Evolutionary conservation across 35 echinoderm and acorn worm genomes (phyloP).

Genomic region (Stichopus chloronotus): DNA sequence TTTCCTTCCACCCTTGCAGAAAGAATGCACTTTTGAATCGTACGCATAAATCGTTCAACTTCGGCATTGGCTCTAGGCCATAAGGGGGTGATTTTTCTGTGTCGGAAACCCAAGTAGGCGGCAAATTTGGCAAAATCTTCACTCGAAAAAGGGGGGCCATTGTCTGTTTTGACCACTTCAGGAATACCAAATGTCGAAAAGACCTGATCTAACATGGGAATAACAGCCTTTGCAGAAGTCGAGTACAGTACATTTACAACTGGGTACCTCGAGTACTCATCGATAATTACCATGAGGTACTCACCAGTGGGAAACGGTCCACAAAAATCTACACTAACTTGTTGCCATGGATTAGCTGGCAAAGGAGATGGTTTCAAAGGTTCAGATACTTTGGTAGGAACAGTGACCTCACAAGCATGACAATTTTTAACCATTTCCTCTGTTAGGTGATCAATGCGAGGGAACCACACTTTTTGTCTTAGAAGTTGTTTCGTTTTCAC

Average conservation of each 20-base stretch:
- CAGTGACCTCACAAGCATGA: slow-evolving; percentile 14
- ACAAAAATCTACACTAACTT: slow-evolving; percentile 76
- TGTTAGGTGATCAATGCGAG: slow-evolving; percentile 23
- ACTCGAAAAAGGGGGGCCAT: slow-evolving; percentile 66
- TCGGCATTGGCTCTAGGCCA: slow-evolving; percentile 79
- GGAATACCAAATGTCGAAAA: slow-evolving; percentile 62
- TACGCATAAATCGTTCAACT: slow-evolving; percentile 72
- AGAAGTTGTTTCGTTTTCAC: slow-evolving; percentile 50
- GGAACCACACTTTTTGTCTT: slow-evolving; percentile 55
- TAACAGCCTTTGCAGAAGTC: slow-evolving; percentile 67
- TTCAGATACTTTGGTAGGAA: background rate
- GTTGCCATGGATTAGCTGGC: slow-evolving; percentile 44
- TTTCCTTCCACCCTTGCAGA: slow-evolving; percentile 35
- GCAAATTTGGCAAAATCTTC: no score
- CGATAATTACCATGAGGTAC: slow-evolving; percentile 57
- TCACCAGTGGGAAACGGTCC: slow-evolving; percentile 62
- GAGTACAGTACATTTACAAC: slow-evolving; percentile 67
- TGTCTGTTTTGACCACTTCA: slow-evolving; percentile 62
- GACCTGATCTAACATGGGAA: slow-evolving; percentile 52
- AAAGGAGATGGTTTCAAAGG: slow-evolving; percentile 54
- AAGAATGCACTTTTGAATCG: slow-evolving; percentile 35
- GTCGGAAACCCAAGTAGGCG: no score
- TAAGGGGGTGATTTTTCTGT: no score
- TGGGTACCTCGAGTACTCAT: slow-evolving; percentile 68
- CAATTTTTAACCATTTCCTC: slow-evolving; percentile 26